phyloP scores from a whole-genome alignment of 2,113 vertebrate species.

The Psittacus erithacus region DNA sequence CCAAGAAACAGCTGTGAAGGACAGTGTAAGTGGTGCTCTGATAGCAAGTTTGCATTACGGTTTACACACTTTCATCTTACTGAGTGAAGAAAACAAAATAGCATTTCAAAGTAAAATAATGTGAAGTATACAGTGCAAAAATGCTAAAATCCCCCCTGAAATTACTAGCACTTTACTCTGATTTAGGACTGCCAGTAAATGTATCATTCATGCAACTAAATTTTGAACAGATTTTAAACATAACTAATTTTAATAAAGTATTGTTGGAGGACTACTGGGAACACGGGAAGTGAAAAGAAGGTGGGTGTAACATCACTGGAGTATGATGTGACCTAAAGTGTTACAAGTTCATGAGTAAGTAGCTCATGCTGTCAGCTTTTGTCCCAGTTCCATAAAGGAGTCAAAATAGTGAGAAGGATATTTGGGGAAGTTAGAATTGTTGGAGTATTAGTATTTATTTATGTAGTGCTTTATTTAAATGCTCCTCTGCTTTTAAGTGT shows the following conservation, averaged over 20 bases:
- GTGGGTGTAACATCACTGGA: background rate
- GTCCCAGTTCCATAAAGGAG: background rate
- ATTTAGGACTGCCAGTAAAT: background rate
- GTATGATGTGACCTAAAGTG: background rate
- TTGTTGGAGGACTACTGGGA: background rate
- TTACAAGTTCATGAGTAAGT: background rate
- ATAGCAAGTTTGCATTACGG: background rate
- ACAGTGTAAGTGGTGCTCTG: background rate
- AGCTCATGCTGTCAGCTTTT: background rate
- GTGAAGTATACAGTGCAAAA: background rate
- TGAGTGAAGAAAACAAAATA: background rate
- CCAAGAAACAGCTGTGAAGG: background rate
- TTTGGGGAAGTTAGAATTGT: background rate
- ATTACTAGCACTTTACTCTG: background rate
- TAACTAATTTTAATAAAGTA: background rate
- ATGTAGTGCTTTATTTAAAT: background rate
- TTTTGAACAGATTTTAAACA: background rate
- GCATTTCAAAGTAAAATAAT: background rate
- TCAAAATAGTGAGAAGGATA: background rate
- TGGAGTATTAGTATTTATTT: background rate
- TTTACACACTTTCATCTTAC: background rate
- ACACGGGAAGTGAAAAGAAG: background rate
- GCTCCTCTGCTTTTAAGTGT: background rate
- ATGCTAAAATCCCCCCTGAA: background rate
- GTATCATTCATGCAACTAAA: background rate